Evolutionary conservation across 2,113 vertebrate species (phyloP).

Genomic region (Arizona elegans): DNA sequence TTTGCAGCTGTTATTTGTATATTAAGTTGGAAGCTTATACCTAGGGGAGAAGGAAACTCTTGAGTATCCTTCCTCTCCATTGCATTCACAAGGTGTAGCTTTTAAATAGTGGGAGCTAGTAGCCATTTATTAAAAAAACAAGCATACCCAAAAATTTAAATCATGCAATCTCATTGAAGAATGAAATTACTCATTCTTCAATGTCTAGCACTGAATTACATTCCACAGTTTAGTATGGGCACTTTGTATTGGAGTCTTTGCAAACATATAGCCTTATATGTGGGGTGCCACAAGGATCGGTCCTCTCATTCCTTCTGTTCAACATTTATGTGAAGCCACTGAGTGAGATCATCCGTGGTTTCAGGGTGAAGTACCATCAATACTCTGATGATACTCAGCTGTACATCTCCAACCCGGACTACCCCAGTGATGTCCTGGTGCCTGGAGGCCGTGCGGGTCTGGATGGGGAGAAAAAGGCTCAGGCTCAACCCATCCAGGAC

Average conservation of each 20-base stretch:
- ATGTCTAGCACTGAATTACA: neutral
- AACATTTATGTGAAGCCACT: too few species aligned
- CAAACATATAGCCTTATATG: too few species aligned
- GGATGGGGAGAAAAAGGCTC: too few species aligned
- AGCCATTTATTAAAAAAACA: neutral
- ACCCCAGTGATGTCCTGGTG: too few species aligned
- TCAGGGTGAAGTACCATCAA: too few species aligned
- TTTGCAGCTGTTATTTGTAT: slow-evolving; percentile 29
- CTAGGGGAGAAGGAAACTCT: neutral
- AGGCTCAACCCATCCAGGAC: too few species aligned
- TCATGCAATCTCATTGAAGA: neutral
- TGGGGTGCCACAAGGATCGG: too few species aligned
- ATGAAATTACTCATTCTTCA: neutral
- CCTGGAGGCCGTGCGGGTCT: too few species aligned
- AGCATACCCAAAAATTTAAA: neutral
- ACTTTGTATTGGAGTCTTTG: neutral
- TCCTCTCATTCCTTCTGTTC: too few species aligned
- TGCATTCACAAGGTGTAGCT: neutral
- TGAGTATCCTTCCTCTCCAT: neutral
- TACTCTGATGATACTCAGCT: too few species aligned
- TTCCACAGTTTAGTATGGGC: neutral
- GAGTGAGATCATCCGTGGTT: too few species aligned
- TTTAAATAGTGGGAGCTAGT: neutral
- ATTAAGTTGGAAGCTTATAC: slow-evolving; percentile 32
- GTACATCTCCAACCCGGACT: too few species aligned